Evolutionary conservation across 2,888 invertebrate species (phyloP), one percentile per base, ranked within the genome.

Genomic region (Caenorhabditis plicata): DNA sequence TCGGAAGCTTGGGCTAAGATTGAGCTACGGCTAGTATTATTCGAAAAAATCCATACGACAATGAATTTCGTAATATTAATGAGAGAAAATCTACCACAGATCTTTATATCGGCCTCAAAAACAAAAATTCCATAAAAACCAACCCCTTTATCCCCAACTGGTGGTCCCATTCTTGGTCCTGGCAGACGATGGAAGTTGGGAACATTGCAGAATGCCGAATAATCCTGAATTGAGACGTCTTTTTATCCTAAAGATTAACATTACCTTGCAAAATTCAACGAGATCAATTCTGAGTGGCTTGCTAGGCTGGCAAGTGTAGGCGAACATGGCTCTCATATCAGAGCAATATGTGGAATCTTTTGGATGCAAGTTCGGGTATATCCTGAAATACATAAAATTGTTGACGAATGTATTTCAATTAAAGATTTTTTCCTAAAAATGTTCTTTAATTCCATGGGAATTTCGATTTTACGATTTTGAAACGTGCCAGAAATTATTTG

Each of bases 221-320:
- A 75, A 43, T 75, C 73, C 71, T 72, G 45, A 40, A 65, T 57
- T 19, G 23, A 32, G 20, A n/a, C n/a, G n/a, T n/a, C n/a, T n/a
- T n/a, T n/a, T n/a, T n/a, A n/a, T n/a, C n/a, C n/a, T n/a, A n/a
- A n/a, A 41, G 4, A 17, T 43, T 40, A 7, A n/a, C 7, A 7
- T 3, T 36, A 72, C 72, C 55, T 75, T 73, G 43, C 75, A 75
- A 42, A 75, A 75, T 45, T 75, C 73, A 29, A 73, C 73, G 19
- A 75, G 56, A 61, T 75, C 75, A 25, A 73, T 45, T 35, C 75
- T 47, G n/a, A 75, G 54, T 9, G 72, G 68, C 38, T 75, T 75
- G 27, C 72, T 70, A 3, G 75, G 75, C 38, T 69, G 69, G 35
- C 75, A 75, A 7, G 75, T 75, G 48, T 63, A 75, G 0, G 72